Base-by-base conservation (phyloP, 2,888 invertebrate species). In the Gerris lacustris region DNA sequence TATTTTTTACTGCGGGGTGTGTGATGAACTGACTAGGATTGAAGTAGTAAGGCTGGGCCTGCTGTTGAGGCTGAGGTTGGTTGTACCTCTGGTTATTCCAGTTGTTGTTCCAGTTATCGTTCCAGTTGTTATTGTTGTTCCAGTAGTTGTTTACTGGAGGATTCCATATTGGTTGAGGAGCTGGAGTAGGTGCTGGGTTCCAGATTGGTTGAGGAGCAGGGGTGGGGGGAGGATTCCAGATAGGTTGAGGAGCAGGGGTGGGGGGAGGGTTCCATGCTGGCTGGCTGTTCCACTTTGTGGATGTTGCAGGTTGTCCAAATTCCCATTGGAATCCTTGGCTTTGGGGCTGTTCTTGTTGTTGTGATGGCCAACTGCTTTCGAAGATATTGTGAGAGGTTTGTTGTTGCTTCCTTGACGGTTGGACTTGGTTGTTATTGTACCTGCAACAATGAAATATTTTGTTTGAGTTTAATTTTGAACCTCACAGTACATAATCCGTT, bases 1-100 rank as follows among this genome's bases (percentile, higher is more conserved):
- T 84, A 78, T 89, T 90, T 67, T 70, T 73, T 74, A 86, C 84
- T 0, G 89, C 87, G 0, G 91, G 89, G 79, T 90, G 89, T 18
- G 88, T 87, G 69, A 82, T 78, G 77, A 86, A 87, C 68, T 74
- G 74, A 43, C 72, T 72, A 62, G 74, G 74, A 70, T 75, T 75
- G 73, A 75, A 74, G 74, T 73, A 72, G 66, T 73, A 72, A 45
- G 72, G 67, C n/a, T 71, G 71, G 45, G 72, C 72, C 63, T 72
- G 69, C 55, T 70, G 67, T 45, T 69, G 63, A 18, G 71, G 67
- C 45, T 74, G 73, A 15, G 75, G 73, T 67, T 72, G 72, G 67
- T 73, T 73, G 75, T 70, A 73, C 69, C 18, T 76, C 69, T 78
- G 79, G 76, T 76, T 76, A 72, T 77, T 77, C 75, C 72, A 78